phyloP scores from a whole-genome alignment of 2,797 vertebrate species.

The Enteromius trimaculatus region DNA sequence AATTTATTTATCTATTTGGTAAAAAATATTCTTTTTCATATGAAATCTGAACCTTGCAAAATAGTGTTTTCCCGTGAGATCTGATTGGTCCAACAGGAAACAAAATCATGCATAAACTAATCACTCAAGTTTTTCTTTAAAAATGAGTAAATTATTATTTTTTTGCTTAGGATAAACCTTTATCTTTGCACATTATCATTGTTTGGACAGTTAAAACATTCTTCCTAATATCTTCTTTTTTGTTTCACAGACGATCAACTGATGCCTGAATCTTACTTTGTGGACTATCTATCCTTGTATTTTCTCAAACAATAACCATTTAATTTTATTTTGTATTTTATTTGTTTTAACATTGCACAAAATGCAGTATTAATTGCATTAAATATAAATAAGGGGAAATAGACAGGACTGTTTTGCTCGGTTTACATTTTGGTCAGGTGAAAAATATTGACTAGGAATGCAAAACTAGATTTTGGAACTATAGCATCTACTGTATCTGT shows the following conservation, averaged over 20 bases:
- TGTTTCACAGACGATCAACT: neutral
- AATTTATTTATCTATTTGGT: neutral
- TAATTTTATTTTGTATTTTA: neutral
- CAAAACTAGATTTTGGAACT: neutral
- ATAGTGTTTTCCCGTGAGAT: neutral
- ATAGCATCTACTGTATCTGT: neutral
- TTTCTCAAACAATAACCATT: neutral
- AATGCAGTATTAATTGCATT: neutral
- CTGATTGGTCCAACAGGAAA: neutral
- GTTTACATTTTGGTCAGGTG: neutral
- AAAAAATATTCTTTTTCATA: neutral
- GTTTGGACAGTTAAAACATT: neutral
- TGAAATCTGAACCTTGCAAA: no score
- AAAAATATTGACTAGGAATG: neutral
- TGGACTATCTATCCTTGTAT: neutral
- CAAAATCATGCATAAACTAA: neutral
- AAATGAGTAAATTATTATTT: neutral
- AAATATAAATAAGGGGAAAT: no score
- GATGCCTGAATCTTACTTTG: neutral
- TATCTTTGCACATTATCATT: neutral
- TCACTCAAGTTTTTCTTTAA: neutral
- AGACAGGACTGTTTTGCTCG: neutral
- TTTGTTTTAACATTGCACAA: neutral
- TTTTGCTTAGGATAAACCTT: neutral
- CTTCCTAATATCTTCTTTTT: neutral